These are phyloP conservation scores for Callospermophilus lateralis DNA, from an alignment of 2,113 vertebrate genomes.

Conservation along the genomic window DNA sequence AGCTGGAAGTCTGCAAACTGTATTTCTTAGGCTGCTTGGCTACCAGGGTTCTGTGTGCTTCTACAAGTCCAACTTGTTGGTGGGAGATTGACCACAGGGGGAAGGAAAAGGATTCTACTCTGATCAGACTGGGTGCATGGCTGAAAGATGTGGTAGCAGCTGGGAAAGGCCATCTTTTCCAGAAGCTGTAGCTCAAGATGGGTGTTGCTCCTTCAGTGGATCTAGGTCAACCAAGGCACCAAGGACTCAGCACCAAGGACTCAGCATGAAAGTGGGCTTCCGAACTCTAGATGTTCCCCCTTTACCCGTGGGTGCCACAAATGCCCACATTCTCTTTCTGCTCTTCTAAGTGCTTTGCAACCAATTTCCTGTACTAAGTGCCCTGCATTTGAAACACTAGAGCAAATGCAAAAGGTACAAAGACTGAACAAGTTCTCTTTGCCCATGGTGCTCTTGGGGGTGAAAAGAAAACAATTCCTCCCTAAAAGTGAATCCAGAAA, in stretches of 20 bases:
- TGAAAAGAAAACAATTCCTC: not conserved
- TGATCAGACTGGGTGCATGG: not conserved
- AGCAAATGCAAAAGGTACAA: not conserved
- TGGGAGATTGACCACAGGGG: not conserved
- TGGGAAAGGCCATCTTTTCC: not conserved
- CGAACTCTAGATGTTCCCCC: accelerated
- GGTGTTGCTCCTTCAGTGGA: not conserved
- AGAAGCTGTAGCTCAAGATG: not conserved
- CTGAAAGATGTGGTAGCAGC: not conserved
- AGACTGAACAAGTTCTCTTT: not conserved
- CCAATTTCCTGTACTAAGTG: not conserved
- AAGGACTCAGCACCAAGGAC: not conserved
- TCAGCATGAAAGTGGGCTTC: not conserved
- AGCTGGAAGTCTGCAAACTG: not conserved
- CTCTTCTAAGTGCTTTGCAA: not conserved
- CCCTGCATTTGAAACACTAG: not conserved
- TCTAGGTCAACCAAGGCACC: not conserved
- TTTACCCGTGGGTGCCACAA: no score
- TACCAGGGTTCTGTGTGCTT: not conserved
- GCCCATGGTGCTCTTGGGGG: not conserved
- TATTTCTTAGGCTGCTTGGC: not conserved
- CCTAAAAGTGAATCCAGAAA: not conserved
- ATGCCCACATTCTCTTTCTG: not conserved
- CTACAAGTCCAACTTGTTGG: not conserved
- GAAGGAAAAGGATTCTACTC: no score